Evolutionary conservation across 64 coral and sea anemone genomes (phyloP), one percentile per base, ranked within the genome.

Genomic region (Orbicella faveolata): DNA sequence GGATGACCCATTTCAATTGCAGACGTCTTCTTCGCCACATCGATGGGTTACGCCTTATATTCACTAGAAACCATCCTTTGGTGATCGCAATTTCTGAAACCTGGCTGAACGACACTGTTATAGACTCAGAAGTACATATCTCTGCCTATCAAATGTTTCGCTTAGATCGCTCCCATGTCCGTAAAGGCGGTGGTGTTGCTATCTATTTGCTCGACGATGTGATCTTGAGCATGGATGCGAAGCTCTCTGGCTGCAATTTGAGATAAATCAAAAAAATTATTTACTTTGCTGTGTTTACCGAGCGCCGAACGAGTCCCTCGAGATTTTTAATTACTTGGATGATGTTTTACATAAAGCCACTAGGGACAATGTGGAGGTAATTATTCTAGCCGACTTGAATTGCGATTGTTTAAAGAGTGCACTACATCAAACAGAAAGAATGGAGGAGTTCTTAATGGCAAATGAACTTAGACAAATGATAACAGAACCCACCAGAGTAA

Each of bases 241-340:
- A 83, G 89, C 64, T 48, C 51, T 75, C 25, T 91, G 81, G 90
- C 1, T 86, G 63, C 70, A 79, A 26, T 6, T 63, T 33, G 13
- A 86, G 86, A 1, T 92, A 6, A 33, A 25, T 20, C 84, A 61
- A 15, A 86, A 48, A 19, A 93, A 80, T 73, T 93, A 88, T 81
- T 53, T 81, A 67, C 59, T 88, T 81, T 83, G 91, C 57, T 88
- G 82, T 21, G 84, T 80, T 18, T 88, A 88, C 77, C 80, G 91
- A 80, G 85, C 91, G 48, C 91, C 87, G n/a, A n/a, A n/a, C n/a
- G n/a, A n/a, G n/a, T n/a, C n/a, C n/a, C n/a, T n/a, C 34, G 91
- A 93, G 30, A 53, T 93, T 2, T 93, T 93, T 75, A 85, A 93
- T 35, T 93, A 93, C 81, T 36, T 93, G 36, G 77, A 93, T 30